Evolutionary conservation across 2,113 vertebrate species (phyloP), one percentile per base, ranked within the genome.

Genomic region (Heterocephalus glaber): DNA sequence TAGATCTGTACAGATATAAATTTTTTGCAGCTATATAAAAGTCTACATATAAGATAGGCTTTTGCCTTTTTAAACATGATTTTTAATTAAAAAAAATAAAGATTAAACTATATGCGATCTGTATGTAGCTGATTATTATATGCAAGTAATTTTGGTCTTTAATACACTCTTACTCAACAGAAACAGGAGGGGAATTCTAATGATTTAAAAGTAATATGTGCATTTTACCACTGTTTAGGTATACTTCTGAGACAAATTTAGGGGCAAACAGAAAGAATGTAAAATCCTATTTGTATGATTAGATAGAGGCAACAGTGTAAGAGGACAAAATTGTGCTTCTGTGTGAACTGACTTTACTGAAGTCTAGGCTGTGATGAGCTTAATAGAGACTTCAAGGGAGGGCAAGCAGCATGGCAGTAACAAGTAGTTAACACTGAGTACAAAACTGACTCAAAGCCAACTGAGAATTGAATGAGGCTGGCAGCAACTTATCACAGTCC

Each of bases 1-100:
- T 98, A 97, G 96, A 97, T 97, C 97, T 98, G 95, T 98, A 98
- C 97, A 98, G 52, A 96, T 58, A 95, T 47, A 98, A 94, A 98
- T 91, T 97, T 97, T 98, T 84, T 98, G 97, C 86, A 98, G 97
- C 95, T 98, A 98, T 98, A 98, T 96, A 98, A 98, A 98, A 98
- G 92, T 95, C 92, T 96, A 98, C 96, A 89, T 98, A 98, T 97
- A 98, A 98, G 98, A 98, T 97, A 96, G 96, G 94, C 91, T 97
- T 97, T 97, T 83, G 92, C 91, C 96, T 90, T 96, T 97, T 98
- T 97, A 96, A 98, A 97, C 93, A 97, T 97, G 92, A 98, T 98
- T 98, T 98, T 97, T 97, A 96, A 95, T 68, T 98, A 97, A 98
- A 98, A 98, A 98, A 98, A 98, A 98, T 98, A 98, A 98, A 98